Conservation (phyloP, 1,140 invertebrate species). For the Teleopsis dalmanni region DNA sequence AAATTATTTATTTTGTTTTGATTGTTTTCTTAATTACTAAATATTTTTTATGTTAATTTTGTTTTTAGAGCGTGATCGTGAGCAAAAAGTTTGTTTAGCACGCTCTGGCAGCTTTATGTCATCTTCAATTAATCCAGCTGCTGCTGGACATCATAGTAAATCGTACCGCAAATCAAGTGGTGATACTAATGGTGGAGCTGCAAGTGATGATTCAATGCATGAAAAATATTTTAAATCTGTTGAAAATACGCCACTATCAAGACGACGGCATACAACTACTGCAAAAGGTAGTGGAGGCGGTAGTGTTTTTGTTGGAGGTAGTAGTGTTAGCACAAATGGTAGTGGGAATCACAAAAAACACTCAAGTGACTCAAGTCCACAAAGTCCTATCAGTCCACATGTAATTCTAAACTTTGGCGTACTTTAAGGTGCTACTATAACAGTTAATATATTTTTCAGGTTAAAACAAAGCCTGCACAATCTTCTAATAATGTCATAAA, state of each 20-base stretch:
- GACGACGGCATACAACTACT: constrained; percentile 45
- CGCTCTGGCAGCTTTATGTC: constrained; percentile 70
- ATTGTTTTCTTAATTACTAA: too few species aligned
- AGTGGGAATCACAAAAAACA: constrained; percentile 40
- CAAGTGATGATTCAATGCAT: constrained; percentile 70
- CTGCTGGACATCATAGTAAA: constrained; percentile 34
- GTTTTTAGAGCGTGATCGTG: constrained; percentile 21
- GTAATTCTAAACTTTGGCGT: constrained; percentile 6
- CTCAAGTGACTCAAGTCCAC: constrained; percentile 42
- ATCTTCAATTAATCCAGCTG: constrained; percentile 46
- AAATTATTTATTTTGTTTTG: neutral
- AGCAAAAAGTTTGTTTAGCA: constrained; percentile 47
- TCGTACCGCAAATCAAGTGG: constrained; percentile 41
- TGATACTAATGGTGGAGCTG: constrained; percentile 45
- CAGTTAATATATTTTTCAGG: neutral
- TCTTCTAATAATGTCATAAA: constrained; percentile 3
- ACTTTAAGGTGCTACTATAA: neutral
- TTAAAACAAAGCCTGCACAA: constrained; percentile 11
- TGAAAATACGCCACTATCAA: constrained; percentile 52
- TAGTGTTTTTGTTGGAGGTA: constrained; percentile 16
- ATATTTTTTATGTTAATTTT: too few species aligned
- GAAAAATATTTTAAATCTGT: constrained; percentile 67
- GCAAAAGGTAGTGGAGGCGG: constrained; percentile 15
- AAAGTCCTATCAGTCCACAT: constrained; percentile 41
- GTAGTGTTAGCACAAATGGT: constrained; percentile 27